These are phyloP conservation scores for Beris morrisii DNA, from an alignment of 2,888 invertebrate species.

Conservation along the genomic window DNA sequence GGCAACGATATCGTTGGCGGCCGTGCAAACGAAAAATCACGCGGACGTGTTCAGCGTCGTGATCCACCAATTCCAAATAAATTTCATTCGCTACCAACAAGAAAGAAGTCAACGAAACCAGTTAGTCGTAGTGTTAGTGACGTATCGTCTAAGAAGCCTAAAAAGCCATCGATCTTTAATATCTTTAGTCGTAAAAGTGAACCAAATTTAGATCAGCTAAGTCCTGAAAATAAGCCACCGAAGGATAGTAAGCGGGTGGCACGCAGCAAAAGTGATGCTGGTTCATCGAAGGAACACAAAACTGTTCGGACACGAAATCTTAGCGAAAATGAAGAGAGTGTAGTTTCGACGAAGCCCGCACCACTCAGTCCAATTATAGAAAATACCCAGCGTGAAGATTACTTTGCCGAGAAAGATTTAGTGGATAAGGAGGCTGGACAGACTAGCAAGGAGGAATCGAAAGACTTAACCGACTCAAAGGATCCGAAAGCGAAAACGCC, in stretches of 20 bases:
- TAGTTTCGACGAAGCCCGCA: slow-evolving; percentile 63
- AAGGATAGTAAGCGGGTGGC: slow-evolving; percentile 56
- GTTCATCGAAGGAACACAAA: slow-evolving; percentile 50
- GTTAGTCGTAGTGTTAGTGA: slow-evolving; percentile 64
- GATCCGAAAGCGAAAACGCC: background rate
- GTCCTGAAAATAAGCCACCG: slow-evolving; percentile 33
- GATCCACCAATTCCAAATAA: slow-evolving; percentile 53
- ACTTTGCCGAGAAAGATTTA: slow-evolving; percentile 56
- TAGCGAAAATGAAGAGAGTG: slow-evolving; percentile 63
- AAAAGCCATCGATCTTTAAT: slow-evolving; percentile 68
- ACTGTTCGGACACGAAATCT: slow-evolving; percentile 61
- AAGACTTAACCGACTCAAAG: background rate
- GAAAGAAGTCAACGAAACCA: slow-evolving; percentile 57
- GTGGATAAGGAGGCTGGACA: slow-evolving; percentile 36
- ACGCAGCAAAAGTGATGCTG: slow-evolving; percentile 67
- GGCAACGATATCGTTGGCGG: slow-evolving; percentile 49
- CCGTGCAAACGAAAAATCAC: slow-evolving; percentile 31
- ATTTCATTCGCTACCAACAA: slow-evolving; percentile 69
- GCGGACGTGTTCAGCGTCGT: slow-evolving; percentile 35
- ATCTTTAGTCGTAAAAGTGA: slow-evolving; percentile 65
- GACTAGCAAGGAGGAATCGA: slow-evolving; percentile 40
- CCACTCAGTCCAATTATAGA: slow-evolving; percentile 81
- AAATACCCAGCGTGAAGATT: slow-evolving; percentile 71
- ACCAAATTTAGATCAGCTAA: slow-evolving; percentile 55
- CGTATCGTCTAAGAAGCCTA: slow-evolving; percentile 58